Conservation (phyloP, 2,888 invertebrate species). For the Andrena praecox region DNA sequence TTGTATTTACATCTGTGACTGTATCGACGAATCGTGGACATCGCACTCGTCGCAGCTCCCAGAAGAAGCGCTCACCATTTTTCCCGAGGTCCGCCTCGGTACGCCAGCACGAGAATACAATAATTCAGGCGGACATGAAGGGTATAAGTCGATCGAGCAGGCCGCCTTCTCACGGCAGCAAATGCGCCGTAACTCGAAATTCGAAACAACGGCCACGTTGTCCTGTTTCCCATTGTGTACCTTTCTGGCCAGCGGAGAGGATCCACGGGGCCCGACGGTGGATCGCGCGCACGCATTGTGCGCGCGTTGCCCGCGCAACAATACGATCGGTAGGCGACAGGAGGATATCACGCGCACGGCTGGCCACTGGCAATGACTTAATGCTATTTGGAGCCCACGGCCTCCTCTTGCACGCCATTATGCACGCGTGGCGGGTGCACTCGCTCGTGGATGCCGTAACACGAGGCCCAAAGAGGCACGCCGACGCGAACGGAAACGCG, state of each 20-base stretch:
- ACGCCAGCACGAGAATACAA: not conserved
- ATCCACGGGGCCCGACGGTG: conserved; percentile 41
- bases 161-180: conserved; percentile 49
- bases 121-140: conserved; percentile 32
- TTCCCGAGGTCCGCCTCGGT: not conserved
- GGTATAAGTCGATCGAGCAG: conserved; percentile 42
- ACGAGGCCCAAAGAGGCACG: conserved; percentile 47
- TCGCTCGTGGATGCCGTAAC: conserved; percentile 62
- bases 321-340: conserved; percentile 71
- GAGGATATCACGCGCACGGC: conserved; percentile 68
- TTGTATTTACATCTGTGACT: too few relatives aligned
- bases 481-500: conserved; percentile 46
- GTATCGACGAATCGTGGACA: too few relatives aligned
- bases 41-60: not conserved
- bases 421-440: conserved; percentile 67
- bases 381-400: conserved; percentile 71
- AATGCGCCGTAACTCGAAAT: conserved; percentile 47
- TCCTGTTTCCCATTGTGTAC: conserved; percentile 48
- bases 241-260: conserved; percentile 35
- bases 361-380: conserved; percentile 74
- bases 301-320: conserved; percentile 49
- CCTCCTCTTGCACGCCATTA: conserved; percentile 64
- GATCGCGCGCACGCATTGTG: conserved; percentile 32
- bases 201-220: conserved; percentile 70
- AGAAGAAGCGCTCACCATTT: not conserved